A percentile compares a stretch with the other conserved stretches of the same genome.
These are phyloP conservation scores for Atta colombica DNA, from an alignment of 1,140 invertebrate species.

Conservation along the genomic window DNA sequence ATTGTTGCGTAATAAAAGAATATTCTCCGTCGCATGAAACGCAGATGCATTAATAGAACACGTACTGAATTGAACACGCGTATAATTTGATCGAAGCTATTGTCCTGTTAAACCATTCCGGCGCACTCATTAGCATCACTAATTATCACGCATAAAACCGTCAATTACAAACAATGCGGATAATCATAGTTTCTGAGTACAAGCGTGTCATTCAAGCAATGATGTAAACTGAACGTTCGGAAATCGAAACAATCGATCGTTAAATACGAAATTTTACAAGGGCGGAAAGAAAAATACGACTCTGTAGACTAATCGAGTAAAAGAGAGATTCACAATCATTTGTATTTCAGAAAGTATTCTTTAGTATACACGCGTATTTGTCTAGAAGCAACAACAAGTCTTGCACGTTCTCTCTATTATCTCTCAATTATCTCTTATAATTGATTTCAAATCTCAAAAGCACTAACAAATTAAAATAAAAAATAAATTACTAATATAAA, in stretches of 20 bases:
- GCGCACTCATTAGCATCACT: conserved; percentile 70
- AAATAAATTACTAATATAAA: background rate
- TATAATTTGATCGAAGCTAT: conserved; percentile 53
- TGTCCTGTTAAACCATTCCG: conserved; percentile 24
- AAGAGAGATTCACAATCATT: conserved; percentile 43
- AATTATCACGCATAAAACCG: conserved; percentile 71
- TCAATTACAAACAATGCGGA: conserved; percentile 73
- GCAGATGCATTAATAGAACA: conserved; percentile 21
- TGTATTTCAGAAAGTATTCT: conserved; percentile 15
- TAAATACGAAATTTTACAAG: conserved; percentile 30
- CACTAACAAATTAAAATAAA: background rate
- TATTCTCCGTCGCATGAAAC: background rate
- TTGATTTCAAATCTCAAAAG: conserved; percentile 3
- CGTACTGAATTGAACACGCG: conserved; percentile 1
- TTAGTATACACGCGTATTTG: background rate
- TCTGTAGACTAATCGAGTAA: conserved; percentile 31
- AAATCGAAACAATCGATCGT: conserved; percentile 34
- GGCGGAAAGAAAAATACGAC: conserved; percentile 2
- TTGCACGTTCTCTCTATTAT: conserved; percentile 49
- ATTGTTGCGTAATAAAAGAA: conserved; percentile 33
- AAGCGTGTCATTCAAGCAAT: conserved; percentile 27
- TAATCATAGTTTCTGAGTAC: conserved; percentile 62
- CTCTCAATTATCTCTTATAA: background rate
- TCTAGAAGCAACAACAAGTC: background rate
- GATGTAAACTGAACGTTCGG: background rate